These are phyloP conservation scores for Labia minor DNA, from an alignment of 2,888 invertebrate genomes.

Conservation along the genomic window DNA sequence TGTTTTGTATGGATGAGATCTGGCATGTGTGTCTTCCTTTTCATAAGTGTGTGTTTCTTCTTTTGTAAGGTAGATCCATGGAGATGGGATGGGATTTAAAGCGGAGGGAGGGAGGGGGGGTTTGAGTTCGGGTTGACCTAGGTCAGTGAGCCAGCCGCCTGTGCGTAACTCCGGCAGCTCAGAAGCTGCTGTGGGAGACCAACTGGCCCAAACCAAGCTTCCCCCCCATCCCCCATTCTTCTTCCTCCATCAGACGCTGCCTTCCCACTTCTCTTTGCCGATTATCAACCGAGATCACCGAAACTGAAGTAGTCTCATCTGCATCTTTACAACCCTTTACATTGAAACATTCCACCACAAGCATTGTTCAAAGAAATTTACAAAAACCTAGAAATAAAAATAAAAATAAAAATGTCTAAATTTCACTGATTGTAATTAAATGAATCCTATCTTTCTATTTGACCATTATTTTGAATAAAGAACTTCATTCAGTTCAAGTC, in stretches of 20 bases:
- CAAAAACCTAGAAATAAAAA: too few relatives aligned
- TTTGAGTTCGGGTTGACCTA: background rate
- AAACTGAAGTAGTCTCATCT: too few relatives aligned
- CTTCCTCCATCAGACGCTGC: background rate
- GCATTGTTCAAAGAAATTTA: too few relatives aligned
- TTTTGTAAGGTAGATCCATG: background rate
- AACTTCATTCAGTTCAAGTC: too few relatives aligned
- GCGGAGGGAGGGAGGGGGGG: background rate
- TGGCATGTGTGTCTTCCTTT: background rate
- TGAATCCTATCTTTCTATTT: too few relatives aligned
- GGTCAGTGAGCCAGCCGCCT: conserved; percentile 13
- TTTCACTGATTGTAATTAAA: too few relatives aligned
- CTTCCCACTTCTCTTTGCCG: background rate
- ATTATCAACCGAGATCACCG: too few relatives aligned
- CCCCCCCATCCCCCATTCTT: background rate
- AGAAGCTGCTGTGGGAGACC: background rate
- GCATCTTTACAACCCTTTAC: too few relatives aligned
- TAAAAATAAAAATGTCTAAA: too few relatives aligned
- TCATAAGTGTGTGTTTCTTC: background rate
- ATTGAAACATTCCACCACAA: too few relatives aligned
- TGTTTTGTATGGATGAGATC: too few relatives aligned
- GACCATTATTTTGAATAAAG: too few relatives aligned
- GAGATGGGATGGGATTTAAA: background rate
- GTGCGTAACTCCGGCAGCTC: background rate
- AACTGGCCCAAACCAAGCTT: background rate